Evolutionary conservation across 2,888 invertebrate genomes (phyloP).

Genomic region (Luffia ferchaultella): DNA sequence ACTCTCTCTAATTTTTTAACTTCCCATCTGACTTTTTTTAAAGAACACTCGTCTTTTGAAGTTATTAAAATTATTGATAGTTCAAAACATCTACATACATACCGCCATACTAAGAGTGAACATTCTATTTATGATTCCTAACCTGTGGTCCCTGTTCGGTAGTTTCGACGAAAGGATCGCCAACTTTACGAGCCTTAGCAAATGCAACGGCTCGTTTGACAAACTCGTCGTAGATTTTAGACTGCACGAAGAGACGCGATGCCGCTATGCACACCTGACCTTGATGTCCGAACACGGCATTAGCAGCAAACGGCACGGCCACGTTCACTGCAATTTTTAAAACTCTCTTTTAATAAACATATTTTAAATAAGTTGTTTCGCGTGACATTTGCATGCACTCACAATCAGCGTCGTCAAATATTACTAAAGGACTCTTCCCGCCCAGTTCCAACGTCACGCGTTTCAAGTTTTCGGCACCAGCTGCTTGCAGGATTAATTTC

Average conservation of each 20-base stretch:
- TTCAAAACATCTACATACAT: too few species aligned
- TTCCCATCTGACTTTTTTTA: too few species aligned
- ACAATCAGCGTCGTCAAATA: slow-evolving; percentile 77
- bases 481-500: slow-evolving; percentile 65
- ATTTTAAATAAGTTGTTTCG: neutral
- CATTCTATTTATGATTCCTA: slow-evolving; percentile 10
- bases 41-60: too few species aligned
- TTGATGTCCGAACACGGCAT: slow-evolving; percentile 30
- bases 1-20: too few species aligned
- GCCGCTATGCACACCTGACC: slow-evolving; percentile 39
- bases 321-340: neutral
- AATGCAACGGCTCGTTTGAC: slow-evolving; percentile 73
- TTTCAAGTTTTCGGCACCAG: slow-evolving; percentile 77
- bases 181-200: slow-evolving; percentile 74
- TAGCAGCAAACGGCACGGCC: slow-evolving; percentile 29
- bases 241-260: slow-evolving; percentile 37
- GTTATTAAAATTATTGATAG: too few species aligned
- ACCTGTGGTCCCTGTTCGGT: slow-evolving; percentile 80
- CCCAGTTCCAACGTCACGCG: slow-evolving; percentile 79
- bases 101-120: too few species aligned
- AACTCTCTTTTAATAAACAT: neutral
- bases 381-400: slow-evolving; percentile 21
- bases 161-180: slow-evolving; percentile 73
- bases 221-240: slow-evolving; percentile 80
- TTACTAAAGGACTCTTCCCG: slow-evolving; percentile 81